phyloP scores from a whole-genome alignment of 2,888 invertebrate genomes.

The Platycheirus rosarum region DNA sequence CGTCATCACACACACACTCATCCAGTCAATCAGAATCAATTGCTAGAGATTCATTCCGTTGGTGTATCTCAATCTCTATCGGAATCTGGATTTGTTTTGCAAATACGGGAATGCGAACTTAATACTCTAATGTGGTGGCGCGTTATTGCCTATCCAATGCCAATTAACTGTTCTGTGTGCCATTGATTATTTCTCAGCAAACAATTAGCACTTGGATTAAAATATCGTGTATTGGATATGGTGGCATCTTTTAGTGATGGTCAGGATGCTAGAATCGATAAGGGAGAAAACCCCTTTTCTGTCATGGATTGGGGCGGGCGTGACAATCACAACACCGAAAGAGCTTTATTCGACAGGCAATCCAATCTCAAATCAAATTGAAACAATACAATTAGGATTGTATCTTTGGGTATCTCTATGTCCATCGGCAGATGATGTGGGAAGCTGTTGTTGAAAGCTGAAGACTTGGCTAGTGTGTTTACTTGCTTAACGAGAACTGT shows the following conservation, averaged over 20 bases:
- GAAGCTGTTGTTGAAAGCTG: background rate
- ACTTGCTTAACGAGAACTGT: slow-evolving; percentile 23
- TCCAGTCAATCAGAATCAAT: slow-evolving; percentile 8
- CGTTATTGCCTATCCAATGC: slow-evolving; percentile 21
- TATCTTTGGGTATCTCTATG: background rate
- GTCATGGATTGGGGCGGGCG: background rate
- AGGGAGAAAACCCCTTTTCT: background rate
- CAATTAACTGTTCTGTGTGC: slow-evolving; percentile 16
- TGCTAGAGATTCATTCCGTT: slow-evolving; percentile 46
- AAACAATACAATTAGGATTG: slow-evolving; percentile 21
- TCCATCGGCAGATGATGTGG: background rate
- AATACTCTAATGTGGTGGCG: slow-evolving; percentile 27
- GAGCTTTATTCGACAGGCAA: slow-evolving; percentile 9
- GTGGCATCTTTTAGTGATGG: slow-evolving; percentile 12
- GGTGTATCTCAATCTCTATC: slow-evolving; percentile 12
- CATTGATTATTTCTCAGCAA: slow-evolving; percentile 32
- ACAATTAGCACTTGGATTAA: slow-evolving; percentile 49
- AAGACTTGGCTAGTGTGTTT: no score
- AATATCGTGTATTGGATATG: slow-evolving; percentile 4
- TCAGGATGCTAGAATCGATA: slow-evolving; percentile 1
- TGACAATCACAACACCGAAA: slow-evolving; percentile 1
- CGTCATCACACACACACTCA: background rate
- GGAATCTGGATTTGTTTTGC: slow-evolving; percentile 43
- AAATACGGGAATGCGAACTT: slow-evolving; percentile 65
- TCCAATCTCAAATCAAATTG: slow-evolving; percentile 2